phyloP scores from a whole-genome alignment of 2,888 invertebrate genomes.

The Andrena minutula region DNA sequence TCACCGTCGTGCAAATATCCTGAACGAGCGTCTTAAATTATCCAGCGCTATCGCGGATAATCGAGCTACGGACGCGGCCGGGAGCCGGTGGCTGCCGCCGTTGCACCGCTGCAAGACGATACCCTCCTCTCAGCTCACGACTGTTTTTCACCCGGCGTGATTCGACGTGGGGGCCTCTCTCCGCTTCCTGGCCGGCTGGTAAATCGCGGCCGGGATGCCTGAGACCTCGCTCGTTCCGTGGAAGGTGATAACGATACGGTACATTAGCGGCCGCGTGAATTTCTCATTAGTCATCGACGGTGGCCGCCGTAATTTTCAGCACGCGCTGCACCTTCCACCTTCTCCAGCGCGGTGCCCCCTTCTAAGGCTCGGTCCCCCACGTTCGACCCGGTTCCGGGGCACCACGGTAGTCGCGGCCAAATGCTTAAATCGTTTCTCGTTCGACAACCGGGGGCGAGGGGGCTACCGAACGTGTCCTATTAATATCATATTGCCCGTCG shows the following conservation, averaged over 20 bases:
- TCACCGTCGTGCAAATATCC: constrained; percentile 45
- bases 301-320: constrained; percentile 71
- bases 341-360: not conserved
- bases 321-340: constrained; percentile 58
- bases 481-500: constrained; percentile 68
- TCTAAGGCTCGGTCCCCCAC: not conserved
- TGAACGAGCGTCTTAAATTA: constrained; percentile 48
- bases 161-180: constrained; percentile 48
- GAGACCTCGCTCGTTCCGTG: constrained; percentile 48
- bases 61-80: constrained; percentile 43
- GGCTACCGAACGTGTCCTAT: constrained; percentile 73
- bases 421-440: constrained; percentile 60
- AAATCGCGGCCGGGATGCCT: constrained; percentile 66
- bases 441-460: constrained; percentile 46
- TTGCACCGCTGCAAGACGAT: constrained; percentile 57
- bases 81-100: constrained; percentile 36
- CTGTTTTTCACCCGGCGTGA: constrained; percentile 53
- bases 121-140: constrained; percentile 37
- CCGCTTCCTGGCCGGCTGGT: constrained; percentile 51
- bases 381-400: constrained; percentile 7
- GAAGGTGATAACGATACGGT: constrained; percentile 75
- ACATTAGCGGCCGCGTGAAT: constrained; percentile 73
- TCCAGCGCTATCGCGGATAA: constrained; percentile 51
- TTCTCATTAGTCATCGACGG: constrained; percentile 74
- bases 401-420: constrained; percentile 31